Evolutionary conservation across 92 coral and sea anemone species (phyloP), one percentile per base, ranked within the genome.

Genomic region (Umimayanthus kanabou): DNA sequence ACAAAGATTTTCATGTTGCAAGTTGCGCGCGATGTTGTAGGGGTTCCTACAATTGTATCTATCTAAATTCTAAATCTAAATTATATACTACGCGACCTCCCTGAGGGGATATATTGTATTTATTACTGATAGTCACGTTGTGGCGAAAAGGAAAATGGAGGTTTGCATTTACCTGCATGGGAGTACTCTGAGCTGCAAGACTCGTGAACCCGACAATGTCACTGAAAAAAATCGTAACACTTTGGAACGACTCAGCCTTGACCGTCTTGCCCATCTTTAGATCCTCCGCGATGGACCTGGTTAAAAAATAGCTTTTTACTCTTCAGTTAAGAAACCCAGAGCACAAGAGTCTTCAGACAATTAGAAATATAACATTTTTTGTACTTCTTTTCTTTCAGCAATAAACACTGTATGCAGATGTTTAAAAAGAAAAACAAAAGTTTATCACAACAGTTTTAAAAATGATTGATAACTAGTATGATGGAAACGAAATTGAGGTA

Each of bases 181-280:
- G 97, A 0, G 97, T 92, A 72, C 97, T 94, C 45, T 92, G 89
- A 1, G 97, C 94, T 0, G 97, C 97, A 67, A 94, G 77, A 53
- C 93, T 90, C n/a, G 97, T 94, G 78, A 94, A 94, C 9, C 97
- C 97, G 39, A 94, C 97, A 29, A 94, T 94, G 72, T 94, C 98
- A 85, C 98, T 94, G 77, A 94, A 94, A 92, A 94, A 94, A 82
- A 94, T 94, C 49, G 97, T 94, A 14, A 94, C 97, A 58, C 94
- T 91, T 33, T 92, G 81, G 83, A 94, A 94, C 55, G 95, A 88
- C 88, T 94, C 98, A 4, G 98, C 93, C 80, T 94, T 85, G 11
- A 94, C 95, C 2, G 91, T 22, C 26, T 91, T 94, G 9, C 98
- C 98, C 30, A 83, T 85, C 86, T 94, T 94, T 39, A 94, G 89